Percentiles rank a stretch among this genome's conserved stretches.
phyloP scores from a whole-genome alignment of 2,797 vertebrate genomes.

The Tauraco hartlaubi region DNA sequence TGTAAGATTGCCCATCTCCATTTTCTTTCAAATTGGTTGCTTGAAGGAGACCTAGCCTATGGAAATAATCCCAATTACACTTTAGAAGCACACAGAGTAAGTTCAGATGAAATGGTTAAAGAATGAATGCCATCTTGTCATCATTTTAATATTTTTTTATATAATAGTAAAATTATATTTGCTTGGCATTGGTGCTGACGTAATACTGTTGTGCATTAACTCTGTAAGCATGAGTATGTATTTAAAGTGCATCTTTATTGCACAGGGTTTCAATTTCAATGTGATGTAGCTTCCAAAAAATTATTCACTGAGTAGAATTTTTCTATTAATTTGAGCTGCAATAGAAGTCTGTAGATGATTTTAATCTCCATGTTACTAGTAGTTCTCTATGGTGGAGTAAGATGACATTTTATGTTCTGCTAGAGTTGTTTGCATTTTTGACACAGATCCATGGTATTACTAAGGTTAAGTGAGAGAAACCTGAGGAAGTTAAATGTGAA shows the following conservation, averaged over 20 bases:
- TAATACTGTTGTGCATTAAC: not conserved
- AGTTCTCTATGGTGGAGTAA: not conserved
- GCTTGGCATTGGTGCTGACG: not conserved
- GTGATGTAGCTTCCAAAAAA: not conserved
- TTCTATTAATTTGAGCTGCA: not conserved
- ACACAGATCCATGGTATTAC: not conserved
- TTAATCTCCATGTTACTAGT: not conserved
- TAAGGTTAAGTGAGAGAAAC: not conserved
- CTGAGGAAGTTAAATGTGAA: not conserved
- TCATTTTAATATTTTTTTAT: not conserved
- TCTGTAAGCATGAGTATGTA: not conserved
- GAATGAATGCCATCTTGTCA: not conserved
- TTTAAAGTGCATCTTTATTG: constrained; percentile 11
- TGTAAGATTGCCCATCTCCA: not conserved
- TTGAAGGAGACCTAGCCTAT: not conserved
- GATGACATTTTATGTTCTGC: not conserved
- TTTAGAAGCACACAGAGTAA: not conserved
- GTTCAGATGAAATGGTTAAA: not conserved
- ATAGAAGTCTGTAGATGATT: not conserved
- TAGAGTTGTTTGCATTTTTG: constrained; percentile 21
- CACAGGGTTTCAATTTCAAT: not conserved
- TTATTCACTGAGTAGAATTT: not conserved
- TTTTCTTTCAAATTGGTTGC: not conserved
- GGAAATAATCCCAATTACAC: not conserved
- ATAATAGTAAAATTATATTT: not conserved